Percentiles rank a stretch among this genome's conserved stretches.
Evolutionary conservation across 2,797 vertebrate genomes (phyloP).

Genomic region (Protonibea diacanthus): DNA sequence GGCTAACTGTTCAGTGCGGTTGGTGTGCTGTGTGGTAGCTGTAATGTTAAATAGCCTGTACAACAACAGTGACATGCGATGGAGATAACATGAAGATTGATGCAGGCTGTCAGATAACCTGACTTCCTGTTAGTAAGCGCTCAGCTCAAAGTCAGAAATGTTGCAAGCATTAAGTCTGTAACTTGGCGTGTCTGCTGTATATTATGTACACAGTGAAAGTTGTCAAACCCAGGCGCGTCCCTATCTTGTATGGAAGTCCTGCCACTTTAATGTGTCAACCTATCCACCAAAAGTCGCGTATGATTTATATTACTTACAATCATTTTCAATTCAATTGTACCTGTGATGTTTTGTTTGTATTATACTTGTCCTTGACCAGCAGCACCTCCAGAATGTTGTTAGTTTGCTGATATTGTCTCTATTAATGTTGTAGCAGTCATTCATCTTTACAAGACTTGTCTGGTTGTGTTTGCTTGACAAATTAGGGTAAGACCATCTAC

Average conservation of each 20-base stretch:
- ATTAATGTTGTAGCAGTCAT: not conserved
- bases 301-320: too few relatives aligned
- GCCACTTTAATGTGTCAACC: not conserved
- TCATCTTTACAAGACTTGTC: not conserved
- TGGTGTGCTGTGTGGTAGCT: not conserved
- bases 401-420: not conserved
- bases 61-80: not conserved
- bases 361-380: not conserved
- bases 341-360: not conserved
- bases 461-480: not conserved
- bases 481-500: not conserved
- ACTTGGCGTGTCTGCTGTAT: not conserved
- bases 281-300: not conserved
- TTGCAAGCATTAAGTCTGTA: not conserved
- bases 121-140: not conserved
- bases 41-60: not conserved
- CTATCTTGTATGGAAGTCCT: not conserved
- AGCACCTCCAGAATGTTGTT: not conserved
- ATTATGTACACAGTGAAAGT: not conserved
- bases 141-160: not conserved
- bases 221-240: constrained; percentile 1
- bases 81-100: not conserved
- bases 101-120: not conserved
- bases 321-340: not conserved
- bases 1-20: constrained; percentile 16